phyloP scores from a whole-genome alignment of 2,888 invertebrate species.

The Augiades crinisus region DNA sequence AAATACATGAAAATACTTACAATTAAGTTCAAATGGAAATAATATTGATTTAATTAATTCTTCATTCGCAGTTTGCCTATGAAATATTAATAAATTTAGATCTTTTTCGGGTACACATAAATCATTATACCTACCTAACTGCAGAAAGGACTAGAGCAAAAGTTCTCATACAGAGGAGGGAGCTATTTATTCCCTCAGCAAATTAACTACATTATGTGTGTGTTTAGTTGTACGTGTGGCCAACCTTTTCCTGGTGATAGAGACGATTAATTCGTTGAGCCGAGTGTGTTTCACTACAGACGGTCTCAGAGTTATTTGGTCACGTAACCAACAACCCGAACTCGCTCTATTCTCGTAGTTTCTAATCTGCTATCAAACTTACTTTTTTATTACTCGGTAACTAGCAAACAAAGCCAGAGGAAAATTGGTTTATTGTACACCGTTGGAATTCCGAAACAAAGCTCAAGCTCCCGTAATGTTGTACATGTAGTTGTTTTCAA shows the following conservation, averaged over 20 bases:
- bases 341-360: slow-evolving; percentile 51
- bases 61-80: too few species aligned
- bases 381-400: slow-evolving; percentile 70
- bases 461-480: background rate
- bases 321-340: slow-evolving; percentile 61
- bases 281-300: slow-evolving; percentile 21
- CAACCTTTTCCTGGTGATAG: slow-evolving; percentile 21
- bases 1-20: too few species aligned
- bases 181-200: slow-evolving; percentile 16
- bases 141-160: background rate
- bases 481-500: background rate
- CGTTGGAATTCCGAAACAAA: slow-evolving; percentile 25
- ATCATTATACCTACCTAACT: too few species aligned
- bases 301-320: slow-evolving; percentile 53
- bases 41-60: too few species aligned
- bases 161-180: slow-evolving; percentile 1
- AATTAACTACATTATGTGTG: slow-evolving; percentile 23
- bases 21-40: too few species aligned
- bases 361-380: slow-evolving; percentile 70
- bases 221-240: slow-evolving; percentile 18
- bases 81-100: too few species aligned
- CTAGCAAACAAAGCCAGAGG: slow-evolving; percentile 56
- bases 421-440: slow-evolving; percentile 35
- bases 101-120: too few species aligned
- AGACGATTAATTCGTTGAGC: slow-evolving; percentile 24